phyloP scores from a whole-genome alignment of 2,888 invertebrate genomes.

The Chironomus tentans region DNA sequence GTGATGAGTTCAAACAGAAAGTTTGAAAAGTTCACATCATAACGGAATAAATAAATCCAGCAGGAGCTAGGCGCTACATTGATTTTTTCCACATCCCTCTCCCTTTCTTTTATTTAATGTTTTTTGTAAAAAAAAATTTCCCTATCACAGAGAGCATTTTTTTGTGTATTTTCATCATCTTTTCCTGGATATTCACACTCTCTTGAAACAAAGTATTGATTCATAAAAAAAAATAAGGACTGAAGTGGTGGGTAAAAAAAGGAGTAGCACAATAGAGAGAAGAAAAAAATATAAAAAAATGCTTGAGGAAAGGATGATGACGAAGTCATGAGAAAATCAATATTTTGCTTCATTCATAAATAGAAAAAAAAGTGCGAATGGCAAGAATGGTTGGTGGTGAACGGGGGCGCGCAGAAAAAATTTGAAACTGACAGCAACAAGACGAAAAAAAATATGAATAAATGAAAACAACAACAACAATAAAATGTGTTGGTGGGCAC shows the following conservation, averaged over 20 bases:
- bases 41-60: background rate
- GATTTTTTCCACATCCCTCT: background rate
- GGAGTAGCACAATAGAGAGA: background rate
- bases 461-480: background rate
- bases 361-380: background rate
- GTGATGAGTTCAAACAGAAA: too few relatives aligned
- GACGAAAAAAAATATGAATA: background rate
- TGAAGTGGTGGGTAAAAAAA: background rate
- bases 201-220: background rate
- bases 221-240: background rate
- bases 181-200: background rate
- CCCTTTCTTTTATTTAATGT: background rate
- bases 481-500: background rate
- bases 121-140: background rate
- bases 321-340: background rate
- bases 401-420: background rate
- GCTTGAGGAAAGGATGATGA: background rate
- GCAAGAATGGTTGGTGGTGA: background rate
- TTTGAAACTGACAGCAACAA: conserved; percentile 6
- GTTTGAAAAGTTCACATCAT: background rate
- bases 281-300: background rate
- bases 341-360: background rate
- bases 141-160: background rate
- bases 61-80: background rate
- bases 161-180: background rate